Evolutionary conservation across 1,140 invertebrate genomes (phyloP).

Genomic region (Drosophila quadrilineata): DNA sequence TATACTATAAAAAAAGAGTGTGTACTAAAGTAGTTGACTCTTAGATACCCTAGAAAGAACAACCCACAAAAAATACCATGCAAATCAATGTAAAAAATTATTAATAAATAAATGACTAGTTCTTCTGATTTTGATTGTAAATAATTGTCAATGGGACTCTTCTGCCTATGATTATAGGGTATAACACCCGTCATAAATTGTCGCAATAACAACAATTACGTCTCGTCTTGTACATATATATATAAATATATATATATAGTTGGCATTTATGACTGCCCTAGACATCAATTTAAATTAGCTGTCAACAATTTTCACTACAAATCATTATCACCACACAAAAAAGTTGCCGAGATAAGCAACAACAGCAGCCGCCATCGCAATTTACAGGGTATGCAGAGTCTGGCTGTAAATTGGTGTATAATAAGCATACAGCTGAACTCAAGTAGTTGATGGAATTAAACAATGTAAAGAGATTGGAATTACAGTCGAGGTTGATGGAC

Average conservation of each 20-base stretch:
- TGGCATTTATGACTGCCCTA: constrained; percentile 50
- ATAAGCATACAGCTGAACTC: constrained; percentile 44
- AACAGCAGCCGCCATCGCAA: neutral
- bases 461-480: neutral
- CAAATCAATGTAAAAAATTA: no score
- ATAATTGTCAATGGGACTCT: neutral
- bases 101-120: no score
- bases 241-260: constrained; percentile 46
- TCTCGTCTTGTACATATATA: neutral
- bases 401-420: constrained; percentile 51
- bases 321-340: constrained; percentile 39
- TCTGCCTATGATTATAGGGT: neutral
- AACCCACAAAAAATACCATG: no score
- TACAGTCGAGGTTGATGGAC: constrained; percentile 21
- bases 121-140: no score
- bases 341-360: constrained; percentile 20
- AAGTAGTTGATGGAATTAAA: constrained; percentile 19
- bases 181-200: neutral
- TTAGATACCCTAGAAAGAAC: neutral
- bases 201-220: constrained; percentile 34
- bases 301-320: constrained; percentile 70
- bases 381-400: neutral
- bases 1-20: neutral
- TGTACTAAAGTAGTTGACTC: neutral
- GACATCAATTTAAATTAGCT: constrained; percentile 74